Evolutionary conservation across 2,113 vertebrate genomes (phyloP), one percentile per base, ranked within the genome.

Genomic region (Coturnix japonica): DNA sequence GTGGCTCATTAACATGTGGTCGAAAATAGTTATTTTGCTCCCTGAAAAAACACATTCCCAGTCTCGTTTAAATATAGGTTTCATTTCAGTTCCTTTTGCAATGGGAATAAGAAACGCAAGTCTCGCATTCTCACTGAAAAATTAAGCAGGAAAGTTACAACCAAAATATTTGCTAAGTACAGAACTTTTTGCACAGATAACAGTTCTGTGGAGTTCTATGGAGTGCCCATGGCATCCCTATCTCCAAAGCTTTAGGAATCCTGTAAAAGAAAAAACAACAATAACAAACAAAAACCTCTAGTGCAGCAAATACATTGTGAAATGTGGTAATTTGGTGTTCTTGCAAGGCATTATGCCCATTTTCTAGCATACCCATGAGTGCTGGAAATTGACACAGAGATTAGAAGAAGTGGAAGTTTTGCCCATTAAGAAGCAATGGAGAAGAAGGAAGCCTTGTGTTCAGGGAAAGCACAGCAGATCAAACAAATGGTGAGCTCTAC

Each of bases 401-500:
- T 33, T 41, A n/a, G 1, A 31, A 59, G 33, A 26, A 59, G 11
- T 37, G 37, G 31, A 60, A 44, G 49, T 67, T 67, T 28, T 80
- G 30, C 28, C 31, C 0, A 1, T n/a, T 28, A 51, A 65, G 61
- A 18, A 74, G 74, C 12, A n/a, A 13, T 5, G 22, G n/a, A 46
- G 20, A 66, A 72, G 26, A 1, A 1, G 31, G 33, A 13, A 76
- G 18, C 8, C 12, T 23, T 2, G 0, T 1, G 1, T 25, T 43
- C 15, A 41, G 26, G 12, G 33, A 47, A 60, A 81, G 18, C 39
- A 54, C 1, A 1, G 47, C 7, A 1, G 0, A 31, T 21, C 84
- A 44, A 78, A 70, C 13, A 4, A 37, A 35, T 3, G 20, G 10
- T 44, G 7, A 5, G 46, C n/a, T 20, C n/a, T 60, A 37, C 57